These are phyloP conservation scores for Sinonovacula constricta DNA, from an alignment of 1,140 invertebrate species.

Conservation along the genomic window DNA sequence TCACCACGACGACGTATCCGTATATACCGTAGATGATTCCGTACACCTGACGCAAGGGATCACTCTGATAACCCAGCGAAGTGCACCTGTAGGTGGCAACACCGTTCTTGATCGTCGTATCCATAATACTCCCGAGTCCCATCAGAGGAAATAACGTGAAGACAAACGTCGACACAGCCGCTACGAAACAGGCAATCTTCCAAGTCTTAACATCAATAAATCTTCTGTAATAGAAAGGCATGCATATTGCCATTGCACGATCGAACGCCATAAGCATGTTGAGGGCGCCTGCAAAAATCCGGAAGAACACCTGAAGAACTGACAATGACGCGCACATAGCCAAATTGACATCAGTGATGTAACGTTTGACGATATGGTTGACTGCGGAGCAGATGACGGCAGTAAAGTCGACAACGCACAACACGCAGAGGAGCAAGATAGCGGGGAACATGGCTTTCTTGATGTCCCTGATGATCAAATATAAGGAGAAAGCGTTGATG, in stretches of 20 bases:
- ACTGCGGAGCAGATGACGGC: constrained; percentile 18
- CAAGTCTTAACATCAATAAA: constrained; percentile 24
- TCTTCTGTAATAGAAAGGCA: constrained; percentile 37
- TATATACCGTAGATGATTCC: constrained; percentile 14
- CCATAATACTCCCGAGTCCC: constrained; percentile 27
- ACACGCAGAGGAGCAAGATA: constrained; percentile 29
- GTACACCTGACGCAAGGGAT: constrained; percentile 4
- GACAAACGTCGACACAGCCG: background rate
- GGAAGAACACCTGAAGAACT: constrained; percentile 14
- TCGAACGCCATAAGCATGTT: constrained; percentile 38
- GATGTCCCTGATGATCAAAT: constrained; percentile 37
- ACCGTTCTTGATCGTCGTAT: background rate
- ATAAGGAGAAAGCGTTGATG: constrained; percentile 24
- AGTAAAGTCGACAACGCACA: constrained; percentile 26
- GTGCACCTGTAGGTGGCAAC: background rate
- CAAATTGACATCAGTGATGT: background rate
- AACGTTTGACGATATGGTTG: constrained; percentile 3
- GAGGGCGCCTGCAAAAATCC: constrained; percentile 16
- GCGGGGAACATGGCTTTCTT: constrained; percentile 44
- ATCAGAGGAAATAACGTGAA: constrained; percentile 25
- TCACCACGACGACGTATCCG: constrained; percentile 17
- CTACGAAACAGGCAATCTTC: constrained; percentile 28
- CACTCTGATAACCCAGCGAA: constrained; percentile 5
- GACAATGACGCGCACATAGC: constrained; percentile 20
- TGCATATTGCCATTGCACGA: constrained; percentile 28